A percentile compares a stretch with the other conserved stretches of the same genome.
phyloP scores from a whole-genome alignment of 2,888 invertebrate genomes.

The Apodemia hepburni region DNA sequence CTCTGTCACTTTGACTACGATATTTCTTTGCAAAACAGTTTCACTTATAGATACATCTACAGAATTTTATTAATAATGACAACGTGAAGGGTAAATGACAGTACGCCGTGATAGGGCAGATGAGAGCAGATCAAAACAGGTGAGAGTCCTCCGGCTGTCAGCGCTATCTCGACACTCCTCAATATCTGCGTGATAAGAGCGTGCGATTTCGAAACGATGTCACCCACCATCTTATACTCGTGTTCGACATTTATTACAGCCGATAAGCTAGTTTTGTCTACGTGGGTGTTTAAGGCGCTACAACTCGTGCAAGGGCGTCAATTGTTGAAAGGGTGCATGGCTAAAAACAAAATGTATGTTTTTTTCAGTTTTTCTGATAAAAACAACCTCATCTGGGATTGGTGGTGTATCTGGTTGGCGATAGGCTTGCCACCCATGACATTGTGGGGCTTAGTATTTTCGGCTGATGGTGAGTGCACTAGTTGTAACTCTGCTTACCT shows the following conservation, averaged over 20 bases:
- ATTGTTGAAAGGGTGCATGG: neutral
- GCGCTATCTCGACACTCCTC: conserved; percentile 9
- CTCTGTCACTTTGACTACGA: too few species aligned
- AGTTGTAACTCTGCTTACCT: too few species aligned
- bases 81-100: neutral
- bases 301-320: neutral
- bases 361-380: too few species aligned
- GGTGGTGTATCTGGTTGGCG: too few species aligned
- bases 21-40: too few species aligned
- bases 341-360: too few species aligned
- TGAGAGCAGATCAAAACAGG: neutral
- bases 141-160: neutral
- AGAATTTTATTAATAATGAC: neutral
- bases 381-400: too few species aligned
- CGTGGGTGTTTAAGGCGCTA: too few species aligned
- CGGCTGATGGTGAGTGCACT: too few species aligned
- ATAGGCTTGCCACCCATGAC: too few species aligned
- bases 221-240: conserved; percentile 3
- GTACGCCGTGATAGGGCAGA: neutral
- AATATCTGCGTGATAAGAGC: conserved; percentile 7
- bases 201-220: conserved; percentile 6
- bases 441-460: too few species aligned
- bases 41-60: too few species aligned
- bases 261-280: neutral
- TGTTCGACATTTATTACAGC: neutral